phyloP scores from a whole-genome alignment of 2,888 invertebrate species.

The Sphaerophoria rueppellii region DNA sequence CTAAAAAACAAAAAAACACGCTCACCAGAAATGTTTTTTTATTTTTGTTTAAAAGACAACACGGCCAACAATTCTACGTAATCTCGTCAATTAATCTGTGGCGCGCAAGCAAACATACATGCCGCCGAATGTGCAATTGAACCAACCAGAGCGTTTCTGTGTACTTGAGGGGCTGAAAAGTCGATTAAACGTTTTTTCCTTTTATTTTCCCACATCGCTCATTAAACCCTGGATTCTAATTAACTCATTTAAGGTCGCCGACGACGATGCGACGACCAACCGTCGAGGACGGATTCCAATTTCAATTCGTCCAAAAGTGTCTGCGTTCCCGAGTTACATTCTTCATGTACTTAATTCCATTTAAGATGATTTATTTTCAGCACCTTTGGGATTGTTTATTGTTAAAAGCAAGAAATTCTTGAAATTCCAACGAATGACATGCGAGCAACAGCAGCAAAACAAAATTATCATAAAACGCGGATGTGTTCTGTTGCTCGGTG shows the following conservation, averaged over 20 bases:
- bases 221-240: conserved; percentile 62
- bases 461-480: conserved; percentile 67
- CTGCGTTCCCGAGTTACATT: not conserved
- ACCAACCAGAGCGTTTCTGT: conserved; percentile 21
- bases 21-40: not conserved
- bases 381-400: conserved; percentile 2
- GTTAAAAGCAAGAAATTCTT: conserved; percentile 12
- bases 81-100: conserved; percentile 63
- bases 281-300: not conserved
- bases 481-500: conserved; percentile 30
- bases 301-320: not conserved
- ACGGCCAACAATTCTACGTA: conserved; percentile 51
- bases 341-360: conserved; percentile 26
- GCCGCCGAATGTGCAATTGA: conserved; percentile 23
- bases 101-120: conserved; percentile 7
- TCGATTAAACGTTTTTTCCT: conserved; percentile 65
- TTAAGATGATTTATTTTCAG: conserved; percentile 48
- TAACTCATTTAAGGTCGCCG: conserved; percentile 52
- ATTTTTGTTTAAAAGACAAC: not conserved
- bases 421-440: conserved; percentile 31
- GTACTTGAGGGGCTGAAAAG: conserved; percentile 37
- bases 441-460: conserved; percentile 18
- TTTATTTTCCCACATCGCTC: conserved; percentile 4
- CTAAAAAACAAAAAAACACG: not conserved
- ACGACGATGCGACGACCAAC: not conserved